These are phyloP conservation scores for Leucophenga varia DNA, from an alignment of 1,140 invertebrate species.

Conservation along the genomic window DNA sequence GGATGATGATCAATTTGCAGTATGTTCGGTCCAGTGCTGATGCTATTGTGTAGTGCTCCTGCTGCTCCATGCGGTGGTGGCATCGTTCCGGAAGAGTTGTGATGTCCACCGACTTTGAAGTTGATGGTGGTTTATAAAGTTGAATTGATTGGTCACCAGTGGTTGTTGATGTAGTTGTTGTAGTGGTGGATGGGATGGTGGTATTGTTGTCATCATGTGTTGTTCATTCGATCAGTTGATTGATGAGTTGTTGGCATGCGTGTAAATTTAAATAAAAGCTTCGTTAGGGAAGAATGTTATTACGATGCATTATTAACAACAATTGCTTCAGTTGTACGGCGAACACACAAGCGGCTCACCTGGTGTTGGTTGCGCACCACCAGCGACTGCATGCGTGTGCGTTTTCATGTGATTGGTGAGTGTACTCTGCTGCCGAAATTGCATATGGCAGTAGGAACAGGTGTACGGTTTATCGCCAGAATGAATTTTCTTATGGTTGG, in stretches of 20 bases:
- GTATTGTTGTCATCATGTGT: constrained; percentile 9
- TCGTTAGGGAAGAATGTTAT: constrained; percentile 55
- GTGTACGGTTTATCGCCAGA: constrained; percentile 55
- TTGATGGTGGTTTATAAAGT: constrained; percentile 1
- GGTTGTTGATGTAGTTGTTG: constrained; percentile 18
- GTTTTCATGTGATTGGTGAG: constrained; percentile 56
- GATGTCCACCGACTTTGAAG: constrained; percentile 3
- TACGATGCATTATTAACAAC: constrained; percentile 49
- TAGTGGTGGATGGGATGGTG: constrained; percentile 1
- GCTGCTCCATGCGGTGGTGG: constrained; percentile 27
- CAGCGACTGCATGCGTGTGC: constrained; percentile 44
- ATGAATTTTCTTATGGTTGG: constrained; percentile 55
- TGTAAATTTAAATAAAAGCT: constrained; percentile 57
- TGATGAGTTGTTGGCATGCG: constrained; percentile 38
- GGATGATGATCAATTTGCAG: constrained; percentile 51
- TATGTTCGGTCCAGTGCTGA: constrained; percentile 36
- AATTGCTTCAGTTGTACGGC: constrained; percentile 48
- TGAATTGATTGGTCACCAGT: constrained; percentile 12
- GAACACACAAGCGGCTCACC: constrained; percentile 43
- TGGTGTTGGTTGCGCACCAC: constrained; percentile 18
- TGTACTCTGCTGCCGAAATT: constrained; percentile 53
- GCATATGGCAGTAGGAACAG: constrained; percentile 52
- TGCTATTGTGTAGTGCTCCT: constrained; percentile 34
- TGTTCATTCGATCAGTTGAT: constrained; percentile 13
- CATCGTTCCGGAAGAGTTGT: constrained; percentile 34